Base-by-base conservation (phyloP, 2,113 vertebrate species). In the Bos indicus region DNA sequence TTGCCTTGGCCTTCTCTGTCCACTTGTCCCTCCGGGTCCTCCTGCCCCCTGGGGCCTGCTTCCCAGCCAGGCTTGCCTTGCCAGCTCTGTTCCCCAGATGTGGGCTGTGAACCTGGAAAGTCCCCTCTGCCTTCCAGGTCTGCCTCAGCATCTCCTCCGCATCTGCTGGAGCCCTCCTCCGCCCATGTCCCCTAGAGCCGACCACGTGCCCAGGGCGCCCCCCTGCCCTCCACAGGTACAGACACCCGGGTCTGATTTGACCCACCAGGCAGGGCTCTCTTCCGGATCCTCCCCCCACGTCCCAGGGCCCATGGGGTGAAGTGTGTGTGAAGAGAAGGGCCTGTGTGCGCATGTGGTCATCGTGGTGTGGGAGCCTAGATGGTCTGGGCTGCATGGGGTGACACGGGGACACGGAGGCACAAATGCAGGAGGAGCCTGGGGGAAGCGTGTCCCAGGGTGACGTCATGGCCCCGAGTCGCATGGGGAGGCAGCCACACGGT, bases 121-220 rank as follows among this genome's bases (percentile, higher is more conserved):
- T 46, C 82, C 15, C 64, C 52, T n/a, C 30, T 36, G 23, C 16
- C 33, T 23, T 21, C 33, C 5, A 30, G 54, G 14, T 59, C 28
- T 60, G 7, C 30, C 30, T 4, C 30, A 17, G 13, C 1, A 2
- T 30, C 64, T 51, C 4, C 48, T 48, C 2, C 0, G 2, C 17
- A 4, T 82, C 30, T 54, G 48, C 30, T 23, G 30, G 30, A 82
- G 48, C 19, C 80, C 51, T 14, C 19, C 33, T 14, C 51, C 0
- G 1, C 15, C 46, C 7, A 9, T 30, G 46, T 6, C 17, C 51
- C 36, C 60, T 56, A 19, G 81, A n/a, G 33, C 80, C 0, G 3
- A 25, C 51, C 51, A 7, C 2, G 11, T 25, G 80, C 77, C 36
- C 30, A 14, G 30, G 51, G 33, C 0, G 3, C 19, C 80, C 80